phyloP scores from a whole-genome alignment of 30 jellyfish, hydroid and myxozoan species.

The Chrysaora quinquecirrha region DNA sequence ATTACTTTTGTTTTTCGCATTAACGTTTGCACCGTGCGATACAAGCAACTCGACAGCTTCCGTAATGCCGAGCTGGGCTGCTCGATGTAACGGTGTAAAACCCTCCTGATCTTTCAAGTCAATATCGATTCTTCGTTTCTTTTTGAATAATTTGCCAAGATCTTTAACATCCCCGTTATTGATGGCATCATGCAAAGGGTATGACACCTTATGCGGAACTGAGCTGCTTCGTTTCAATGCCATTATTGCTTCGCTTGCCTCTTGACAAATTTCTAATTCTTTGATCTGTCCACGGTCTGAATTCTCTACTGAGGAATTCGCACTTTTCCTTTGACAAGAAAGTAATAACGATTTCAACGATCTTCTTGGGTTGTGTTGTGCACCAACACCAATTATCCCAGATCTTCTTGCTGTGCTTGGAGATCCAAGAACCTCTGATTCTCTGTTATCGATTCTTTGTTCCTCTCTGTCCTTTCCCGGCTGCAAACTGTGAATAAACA shows the following conservation, averaged over 20 bases:
- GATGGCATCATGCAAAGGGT: constrained; percentile 71
- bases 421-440: background rate
- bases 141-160: constrained; percentile 44
- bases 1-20: constrained; percentile 54
- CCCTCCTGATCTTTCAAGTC: constrained; percentile 79
- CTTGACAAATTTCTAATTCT: background rate
- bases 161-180: constrained; percentile 50
- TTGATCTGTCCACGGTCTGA: background rate
- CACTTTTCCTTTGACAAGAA: constrained; percentile 49
- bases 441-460: too few relatives aligned
- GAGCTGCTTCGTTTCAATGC: constrained; percentile 78
- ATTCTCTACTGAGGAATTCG: background rate
- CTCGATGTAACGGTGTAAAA: constrained; percentile 82
- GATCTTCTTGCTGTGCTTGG: constrained; percentile 36
- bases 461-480: constrained; percentile 3
- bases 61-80: constrained; percentile 75
- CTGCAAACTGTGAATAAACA: background rate
- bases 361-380: constrained; percentile 38
- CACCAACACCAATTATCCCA: constrained; percentile 36
- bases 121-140: constrained; percentile 54
- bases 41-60: constrained; percentile 81
- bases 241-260: background rate
- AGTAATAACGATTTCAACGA: constrained; percentile 54
- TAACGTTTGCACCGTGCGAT: constrained; percentile 85
- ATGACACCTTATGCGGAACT: constrained; percentile 61